Evolutionary conservation across 1,140 invertebrate genomes (phyloP), one percentile per base, ranked within the genome.

Genomic region (Semibalanus balanoides): DNA sequence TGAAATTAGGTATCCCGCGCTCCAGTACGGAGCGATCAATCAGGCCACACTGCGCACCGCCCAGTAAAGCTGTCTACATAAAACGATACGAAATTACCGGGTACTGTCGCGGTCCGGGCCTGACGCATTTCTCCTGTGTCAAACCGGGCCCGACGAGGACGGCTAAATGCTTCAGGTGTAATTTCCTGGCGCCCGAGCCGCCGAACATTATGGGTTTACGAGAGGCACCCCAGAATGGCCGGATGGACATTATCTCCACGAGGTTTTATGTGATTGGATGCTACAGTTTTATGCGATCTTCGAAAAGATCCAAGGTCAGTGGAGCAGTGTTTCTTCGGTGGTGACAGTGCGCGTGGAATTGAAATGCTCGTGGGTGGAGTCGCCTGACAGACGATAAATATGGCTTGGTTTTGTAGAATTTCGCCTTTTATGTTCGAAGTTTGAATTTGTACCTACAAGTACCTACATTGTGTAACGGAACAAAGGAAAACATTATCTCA

Each of bases 71-170:
- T 64, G 51, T 64, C 51, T 64, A 22, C 51, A 64, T 64, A 64
- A 64, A 64, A 64, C 51, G 51, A 64, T 64, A 64, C 51, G 51
- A 64, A 64, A 64, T 64, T 64, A 64, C 51, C 51, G 51, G 51
- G 14, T 64, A 11, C 11, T 1, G 5, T 17, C 7, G 9, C 51
- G 51, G 11, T 19, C 22, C 22, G 22, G 51, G 1, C 7, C 51
- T 25, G 51, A 14, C 51, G 51, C 51, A 64, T 64, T 64, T 64
- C 51, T 64, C 51, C 51, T 25, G 51, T 64, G 51, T 64, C 51
- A 64, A 64, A 64, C 51, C 35, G 5, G 5, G 22, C 51, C 22
- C 14, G 51, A 1, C 51, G 51, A n/a, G n/a, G n/a, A n/a, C n/a
- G n/a, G n/a, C n/a, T n/a, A n/a, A 25, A 64, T 19, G 51, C 51